Evolutionary conservation across 1,140 invertebrate genomes (phyloP), one percentile per base, ranked within the genome.

Genomic region (Lucilia cuprina): DNA sequence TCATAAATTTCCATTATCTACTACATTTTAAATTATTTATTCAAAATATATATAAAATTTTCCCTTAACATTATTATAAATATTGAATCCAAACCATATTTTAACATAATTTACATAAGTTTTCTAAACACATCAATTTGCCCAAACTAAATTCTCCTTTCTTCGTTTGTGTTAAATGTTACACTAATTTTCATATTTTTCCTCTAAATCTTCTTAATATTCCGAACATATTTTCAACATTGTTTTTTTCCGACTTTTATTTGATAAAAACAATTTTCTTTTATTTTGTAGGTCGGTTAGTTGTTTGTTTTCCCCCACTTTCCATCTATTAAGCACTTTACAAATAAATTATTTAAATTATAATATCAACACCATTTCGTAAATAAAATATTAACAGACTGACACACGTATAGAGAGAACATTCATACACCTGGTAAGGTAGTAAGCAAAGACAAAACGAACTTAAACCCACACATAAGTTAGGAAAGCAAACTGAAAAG

Each of bases 341-440:
- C 77, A 49, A 21, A 80, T 80, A 80, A 80, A 80, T 80, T 80
- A 80, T 80, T 80, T 80, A 80, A 80, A 80, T 80, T 80, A 49
- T 49, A 80, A 80, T 49, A 80, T 80, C 77, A 80, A 80, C 77
- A 80, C n/a, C 77, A 49, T 80, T 80, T 21, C 41, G 17, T 19
- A 21, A 70, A 70, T 21, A 70, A 70, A 70, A 70, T 70, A 55
- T n/a, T 5, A 1, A 75, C 21, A 30, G 7, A 75, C 25, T 41
- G n/a, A 75, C 41, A 49, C 17, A 49, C 77, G 19, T 10, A 41
- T 30, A 30, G 1, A 2, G 3, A 30, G 25, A 30, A 30, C 74
- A 41, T 19, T 17, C 34, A 77, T 35, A 77, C 13, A 41, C 1
- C 21, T 75, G 25, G 21, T n/a, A 77, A 10, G 5, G 41, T 41